phyloP scores from a whole-genome alignment of 2,113 vertebrate species.

The Tyto alba region DNA sequence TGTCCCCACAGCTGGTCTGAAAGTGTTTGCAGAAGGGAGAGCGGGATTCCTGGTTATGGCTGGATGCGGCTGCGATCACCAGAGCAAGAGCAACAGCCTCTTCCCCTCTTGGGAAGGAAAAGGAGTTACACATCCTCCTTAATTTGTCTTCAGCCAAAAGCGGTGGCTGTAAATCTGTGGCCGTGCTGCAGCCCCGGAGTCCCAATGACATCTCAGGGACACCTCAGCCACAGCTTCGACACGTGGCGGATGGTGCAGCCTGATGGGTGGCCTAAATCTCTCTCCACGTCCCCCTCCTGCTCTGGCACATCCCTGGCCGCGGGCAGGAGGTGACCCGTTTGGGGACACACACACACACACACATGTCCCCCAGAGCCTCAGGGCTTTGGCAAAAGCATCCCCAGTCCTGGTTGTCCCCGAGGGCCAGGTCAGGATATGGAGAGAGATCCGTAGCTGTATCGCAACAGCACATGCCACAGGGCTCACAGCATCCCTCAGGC shows the following conservation, averaged over 20 bases:
- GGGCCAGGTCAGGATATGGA: neutral
- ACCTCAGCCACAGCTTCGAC: neutral
- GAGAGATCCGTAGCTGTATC: fast-evolving
- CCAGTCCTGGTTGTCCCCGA: fast-evolving
- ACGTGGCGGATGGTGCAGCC: neutral
- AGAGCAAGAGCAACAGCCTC: neutral
- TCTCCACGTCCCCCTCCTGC: neutral
- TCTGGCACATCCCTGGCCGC: fast-evolving
- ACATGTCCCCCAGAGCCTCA: neutral
- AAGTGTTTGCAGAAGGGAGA: neutral
- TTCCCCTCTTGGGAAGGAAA: neutral
- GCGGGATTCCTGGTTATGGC: neutral
- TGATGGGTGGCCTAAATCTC: neutral
- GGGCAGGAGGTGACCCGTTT: neutral
- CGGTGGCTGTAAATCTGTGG: neutral
- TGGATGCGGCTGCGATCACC: fast-evolving
- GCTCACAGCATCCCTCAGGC: neutral
- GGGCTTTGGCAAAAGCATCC: neutral
- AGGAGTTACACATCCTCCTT: neutral
- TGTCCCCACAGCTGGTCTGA: neutral
- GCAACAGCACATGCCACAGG: fast-evolving
- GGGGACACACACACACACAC: neutral
- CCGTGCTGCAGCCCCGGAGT: neutral
- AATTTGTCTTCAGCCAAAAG: neutral
- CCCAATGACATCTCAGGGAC: neutral